Percentiles rank a stretch among this genome's conserved stretches.
Evolutionary conservation across 1,140 invertebrate species (phyloP).

Genomic region (Belonocnema kinseyi): DNA sequence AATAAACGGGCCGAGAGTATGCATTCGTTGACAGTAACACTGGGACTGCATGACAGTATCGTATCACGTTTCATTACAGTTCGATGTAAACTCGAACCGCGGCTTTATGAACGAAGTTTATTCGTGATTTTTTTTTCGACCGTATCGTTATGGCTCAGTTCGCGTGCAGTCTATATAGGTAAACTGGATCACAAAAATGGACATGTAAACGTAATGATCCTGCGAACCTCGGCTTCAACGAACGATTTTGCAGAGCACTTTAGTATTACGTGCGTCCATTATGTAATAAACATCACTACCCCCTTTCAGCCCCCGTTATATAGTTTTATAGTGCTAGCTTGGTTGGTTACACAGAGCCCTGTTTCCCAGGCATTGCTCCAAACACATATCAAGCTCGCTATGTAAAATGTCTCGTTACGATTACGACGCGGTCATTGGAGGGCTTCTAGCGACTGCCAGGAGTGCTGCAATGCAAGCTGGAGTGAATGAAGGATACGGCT

Average conservation of each 20-base stretch:
- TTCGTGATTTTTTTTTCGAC: constrained; percentile 1
- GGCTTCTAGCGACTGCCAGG: constrained; percentile 52
- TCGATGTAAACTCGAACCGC: not conserved
- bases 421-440: constrained; percentile 65
- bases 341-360: constrained; percentile 1
- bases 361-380: not conserved
- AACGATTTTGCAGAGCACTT: constrained; percentile 27
- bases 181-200: constrained; percentile 16
- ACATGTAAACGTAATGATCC: constrained; percentile 25
- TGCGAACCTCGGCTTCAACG: not conserved
- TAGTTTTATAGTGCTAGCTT: constrained; percentile 22
- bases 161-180: not conserved
- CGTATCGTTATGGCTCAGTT: constrained; percentile 1
- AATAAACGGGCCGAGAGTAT: not conserved
- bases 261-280: constrained; percentile 31
- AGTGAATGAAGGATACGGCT: constrained; percentile 56
- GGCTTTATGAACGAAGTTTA: constrained; percentile 14
- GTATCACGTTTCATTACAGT: constrained; percentile 1
- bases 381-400: constrained; percentile 1
- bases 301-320: constrained; percentile 28
- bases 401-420: constrained; percentile 64
- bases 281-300: constrained; percentile 40
- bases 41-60: not conserved
- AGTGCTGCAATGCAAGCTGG: constrained; percentile 43
- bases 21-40: constrained; percentile 17